Evolutionary conservation across 1,140 invertebrate genomes (phyloP).

Genomic region (Drosophila takahashii): DNA sequence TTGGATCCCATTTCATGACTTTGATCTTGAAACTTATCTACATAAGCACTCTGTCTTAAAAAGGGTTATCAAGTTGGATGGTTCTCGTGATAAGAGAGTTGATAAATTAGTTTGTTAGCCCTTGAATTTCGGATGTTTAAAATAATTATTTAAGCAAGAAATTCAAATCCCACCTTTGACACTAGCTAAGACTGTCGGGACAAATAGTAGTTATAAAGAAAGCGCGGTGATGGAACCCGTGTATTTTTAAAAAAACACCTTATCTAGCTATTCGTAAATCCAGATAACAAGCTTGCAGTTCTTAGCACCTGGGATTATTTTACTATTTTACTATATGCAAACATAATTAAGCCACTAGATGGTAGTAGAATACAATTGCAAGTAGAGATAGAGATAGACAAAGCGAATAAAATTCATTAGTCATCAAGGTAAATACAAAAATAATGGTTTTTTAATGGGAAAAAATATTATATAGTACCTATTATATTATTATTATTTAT

Average conservation of each 20-base stretch:
- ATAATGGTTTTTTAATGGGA: neutral
- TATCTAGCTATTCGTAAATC: neutral
- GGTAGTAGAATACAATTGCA: neutral
- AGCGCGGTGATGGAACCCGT: neutral
- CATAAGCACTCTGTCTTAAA: neutral
- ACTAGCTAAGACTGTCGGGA: neutral
- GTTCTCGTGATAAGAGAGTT: slow-evolving; percentile 11
- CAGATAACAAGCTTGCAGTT: neutral
- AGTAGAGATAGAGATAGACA: neutral
- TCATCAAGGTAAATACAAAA: neutral
- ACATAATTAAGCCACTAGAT: slow-evolving; percentile 3
- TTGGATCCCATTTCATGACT: neutral
- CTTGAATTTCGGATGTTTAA: neutral
- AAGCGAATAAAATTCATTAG: neutral
- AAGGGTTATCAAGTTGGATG: slow-evolving; percentile 4
- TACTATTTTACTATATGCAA: neutral
- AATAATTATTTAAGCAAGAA: neutral
- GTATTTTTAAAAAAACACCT: neutral
- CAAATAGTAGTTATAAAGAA: neutral
- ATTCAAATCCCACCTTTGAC: neutral
- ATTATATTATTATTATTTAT: too few species aligned
- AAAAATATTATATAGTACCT: too few species aligned
- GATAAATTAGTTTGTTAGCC: slow-evolving; percentile 14
- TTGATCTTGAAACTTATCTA: slow-evolving; percentile 24
- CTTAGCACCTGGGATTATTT: neutral